A percentile compares a stretch with the other conserved stretches of the same genome.
These are phyloP conservation scores for Globodera ellingtonae DNA, from an alignment of 1,140 invertebrate species.

Conservation along the genomic window DNA sequence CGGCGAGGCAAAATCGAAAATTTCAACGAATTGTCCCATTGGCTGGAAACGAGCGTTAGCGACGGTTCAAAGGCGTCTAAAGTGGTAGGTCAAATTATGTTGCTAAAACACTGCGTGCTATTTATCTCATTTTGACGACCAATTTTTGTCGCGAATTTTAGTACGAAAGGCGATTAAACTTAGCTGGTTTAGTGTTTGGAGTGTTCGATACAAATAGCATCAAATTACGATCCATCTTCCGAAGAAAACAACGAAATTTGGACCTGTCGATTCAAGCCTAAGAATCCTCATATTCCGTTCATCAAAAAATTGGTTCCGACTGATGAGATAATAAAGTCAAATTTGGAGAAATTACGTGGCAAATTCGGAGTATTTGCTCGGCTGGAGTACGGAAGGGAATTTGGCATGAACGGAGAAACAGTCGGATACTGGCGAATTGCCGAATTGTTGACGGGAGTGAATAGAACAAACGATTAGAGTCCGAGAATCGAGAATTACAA, in stretches of 20 bases:
- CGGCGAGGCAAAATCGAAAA: neutral
- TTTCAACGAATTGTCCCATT: neutral
- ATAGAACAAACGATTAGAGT: neutral
- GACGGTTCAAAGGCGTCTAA: neutral
- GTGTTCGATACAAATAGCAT: neutral
- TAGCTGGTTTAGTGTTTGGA: neutral
- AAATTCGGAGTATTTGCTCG: neutral
- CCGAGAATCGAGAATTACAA: too few relatives aligned
- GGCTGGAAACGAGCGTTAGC: neutral
- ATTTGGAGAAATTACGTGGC: neutral
- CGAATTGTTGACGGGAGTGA: neutral
- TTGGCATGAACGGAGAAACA: neutral
- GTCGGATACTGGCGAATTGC: neutral
- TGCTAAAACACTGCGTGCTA: neutral
- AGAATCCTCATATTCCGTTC: neutral
- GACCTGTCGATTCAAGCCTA: constrained; percentile 6
- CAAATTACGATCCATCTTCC: neutral
- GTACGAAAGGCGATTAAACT: neutral
- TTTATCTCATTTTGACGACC: neutral
- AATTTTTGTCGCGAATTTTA: neutral
- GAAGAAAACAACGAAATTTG: neutral
- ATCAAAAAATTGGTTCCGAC: constrained; percentile 5
- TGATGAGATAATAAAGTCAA: neutral
- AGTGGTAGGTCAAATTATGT: neutral
- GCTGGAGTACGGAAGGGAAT: neutral